Evolutionary conservation across 1,140 invertebrate genomes (phyloP).

Genomic region (Philopotamus ludificatus): DNA sequence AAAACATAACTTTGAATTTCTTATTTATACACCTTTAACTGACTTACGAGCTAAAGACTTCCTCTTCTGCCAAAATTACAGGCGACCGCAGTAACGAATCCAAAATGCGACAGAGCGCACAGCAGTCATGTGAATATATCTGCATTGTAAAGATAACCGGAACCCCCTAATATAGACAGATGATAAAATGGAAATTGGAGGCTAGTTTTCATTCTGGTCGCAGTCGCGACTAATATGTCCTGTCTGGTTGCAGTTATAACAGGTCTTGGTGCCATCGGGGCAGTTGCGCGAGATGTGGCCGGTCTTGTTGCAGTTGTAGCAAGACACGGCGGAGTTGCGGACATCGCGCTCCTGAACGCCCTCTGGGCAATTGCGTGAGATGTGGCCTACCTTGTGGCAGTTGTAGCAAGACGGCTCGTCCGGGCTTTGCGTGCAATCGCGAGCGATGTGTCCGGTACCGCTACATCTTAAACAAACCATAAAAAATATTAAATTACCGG

Average conservation of each 20-base stretch:
- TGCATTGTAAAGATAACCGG: conserved; percentile 44
- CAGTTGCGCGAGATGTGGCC: conserved; percentile 89
- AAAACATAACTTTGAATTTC: conserved; percentile 50
- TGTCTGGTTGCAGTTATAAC: conserved; percentile 85
- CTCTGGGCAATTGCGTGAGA: conserved; percentile 81
- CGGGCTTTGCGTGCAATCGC: conserved; percentile 80
- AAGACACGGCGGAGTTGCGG: conserved; percentile 60
- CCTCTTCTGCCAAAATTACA: conserved; percentile 25
- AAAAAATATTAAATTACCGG: no score
- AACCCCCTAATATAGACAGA: conserved; percentile 35
- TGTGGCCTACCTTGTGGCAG: conserved; percentile 86
- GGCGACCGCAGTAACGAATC: conserved; percentile 16
- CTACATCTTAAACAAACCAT: conserved; percentile 60
- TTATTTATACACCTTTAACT: conserved; percentile 40
- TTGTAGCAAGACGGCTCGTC: conserved; percentile 82
- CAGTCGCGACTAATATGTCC: conserved; percentile 90
- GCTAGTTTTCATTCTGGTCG: conserved; percentile 70
- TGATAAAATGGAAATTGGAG: conserved; percentile 23
- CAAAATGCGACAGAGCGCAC: conserved; percentile 41
- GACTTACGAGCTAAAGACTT: conserved; percentile 39
- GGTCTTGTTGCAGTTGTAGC: conserved; percentile 86
- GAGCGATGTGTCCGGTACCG: conserved; percentile 84
- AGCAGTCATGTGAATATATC: conserved; percentile 41
- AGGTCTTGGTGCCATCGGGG: conserved; percentile 79
- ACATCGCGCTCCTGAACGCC: conserved; percentile 58